Base-by-base conservation (phyloP, 1,140 invertebrate species). In the Mercenaria mercenaria region DNA sequence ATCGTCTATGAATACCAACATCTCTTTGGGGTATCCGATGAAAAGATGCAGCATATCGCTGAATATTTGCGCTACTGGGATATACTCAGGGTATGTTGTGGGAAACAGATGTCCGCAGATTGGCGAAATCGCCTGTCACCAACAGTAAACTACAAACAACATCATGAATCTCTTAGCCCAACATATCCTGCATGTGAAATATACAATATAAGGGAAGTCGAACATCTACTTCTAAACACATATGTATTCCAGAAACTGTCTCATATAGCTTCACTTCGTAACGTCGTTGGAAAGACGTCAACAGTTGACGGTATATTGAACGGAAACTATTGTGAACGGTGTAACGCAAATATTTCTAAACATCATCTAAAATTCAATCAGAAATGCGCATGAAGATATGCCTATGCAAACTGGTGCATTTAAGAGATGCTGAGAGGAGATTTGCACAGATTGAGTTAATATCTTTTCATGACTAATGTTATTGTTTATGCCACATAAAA, bases 21-120 rank as follows among this genome's bases (percentile, higher is more conserved):
- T 1, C 10, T 64, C 26, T 64, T 64, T 64, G 59, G 59, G 1
- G 11, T 64, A 8, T n/a, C 59, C 26, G 26, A 64, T 64, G 59
- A 64, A 29, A 64, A 64, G 0, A 64, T 64, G 59, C 26, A 26
- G 15, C 26, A 64, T 64, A 29, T 64, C 15, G 10, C 29, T 11
- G 59, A 64, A 20, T 64, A 64, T n/a, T n/a, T 64, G 59, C 59
- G n/a, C 3, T 64, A 64, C 59, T 64, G 59, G 59, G 59, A 64
- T 8, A 64, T 64, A 4, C 59, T 64, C 6, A 1, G 59, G 59
- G 20, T 20, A 1, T 64, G 59, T 29, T 64, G 59, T n/a, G 59
- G 59, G 29, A 64, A 6, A 29, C 59, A 64, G 15, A 64, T 64
- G 59, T 64, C 59, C 3, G 1, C 59, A 10, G 59, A 64, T 64